phyloP scores from a whole-genome alignment of 2,888 invertebrate species.

The Galerucella pusilla region DNA sequence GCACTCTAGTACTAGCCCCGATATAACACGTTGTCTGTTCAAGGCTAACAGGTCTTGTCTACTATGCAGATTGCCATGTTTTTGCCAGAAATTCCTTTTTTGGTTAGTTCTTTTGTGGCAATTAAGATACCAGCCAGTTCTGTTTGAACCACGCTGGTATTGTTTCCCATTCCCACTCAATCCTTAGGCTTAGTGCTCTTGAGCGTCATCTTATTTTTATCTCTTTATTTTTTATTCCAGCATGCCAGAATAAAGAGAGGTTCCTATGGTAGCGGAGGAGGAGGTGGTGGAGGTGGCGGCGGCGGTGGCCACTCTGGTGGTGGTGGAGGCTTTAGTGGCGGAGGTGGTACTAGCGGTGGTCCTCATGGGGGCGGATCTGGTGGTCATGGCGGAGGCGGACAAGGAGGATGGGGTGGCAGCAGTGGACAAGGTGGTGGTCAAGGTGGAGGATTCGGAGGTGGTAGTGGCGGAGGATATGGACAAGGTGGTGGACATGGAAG shows the following conservation, averaged over 20 bases:
- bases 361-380: slow-evolving; percentile 20
- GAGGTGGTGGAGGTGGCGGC: slow-evolving; percentile 16
- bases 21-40: too few species aligned
- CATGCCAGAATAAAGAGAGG: slow-evolving; percentile 20
- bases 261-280: slow-evolving; percentile 14
- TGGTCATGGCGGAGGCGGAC: slow-evolving; percentile 7
- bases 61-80: too few species aligned
- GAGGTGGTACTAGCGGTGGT: slow-evolving; percentile 8
- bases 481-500: neutral
- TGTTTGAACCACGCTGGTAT: too few species aligned
- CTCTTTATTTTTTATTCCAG: slow-evolving; percentile 12
- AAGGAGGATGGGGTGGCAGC: neutral
- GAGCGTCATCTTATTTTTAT: too few species aligned
- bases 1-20: too few species aligned
- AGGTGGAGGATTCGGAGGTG: slow-evolving; percentile 11
- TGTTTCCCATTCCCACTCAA: too few species aligned
- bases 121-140: too few species aligned
- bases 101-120: too few species aligned
- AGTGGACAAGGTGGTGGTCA: neutral
- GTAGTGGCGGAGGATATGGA: neutral
- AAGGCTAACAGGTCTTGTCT: too few species aligned
- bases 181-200: too few species aligned
- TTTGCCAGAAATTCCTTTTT: too few species aligned
- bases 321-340: slow-evolving; percentile 16
- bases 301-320: slow-evolving; percentile 12